Evolutionary conservation across 2,888 invertebrate genomes (phyloP), one percentile per base, ranked within the genome.

Genomic region (Scaptomyza parva): DNA sequence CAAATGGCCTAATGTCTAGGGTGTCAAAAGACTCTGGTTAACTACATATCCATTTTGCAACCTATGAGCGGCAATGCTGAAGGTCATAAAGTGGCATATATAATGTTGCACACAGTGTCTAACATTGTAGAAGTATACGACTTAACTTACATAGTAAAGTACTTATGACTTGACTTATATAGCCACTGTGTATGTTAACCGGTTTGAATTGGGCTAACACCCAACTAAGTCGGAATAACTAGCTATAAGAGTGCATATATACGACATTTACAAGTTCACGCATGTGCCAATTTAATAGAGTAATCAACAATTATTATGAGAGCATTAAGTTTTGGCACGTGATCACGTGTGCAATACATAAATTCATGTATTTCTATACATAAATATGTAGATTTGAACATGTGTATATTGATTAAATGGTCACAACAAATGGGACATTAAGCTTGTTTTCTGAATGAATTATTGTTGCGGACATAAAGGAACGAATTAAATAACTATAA

Each of bases 81-180:
- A 83, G 82, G 82, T 82, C 73, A 80, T 24, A 39, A 26, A 43
- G 79, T 61, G 68, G 72, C 86, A 82, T 52, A 82, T 48, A 44
- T 20, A 52, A 37, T 48, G 43, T 51, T 58, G 63, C 45, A 51
- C 12, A 33, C 37, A 39, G 44, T 60, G 39, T 26, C 43, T 18
- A 12, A 30, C 4, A n/a, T n/a, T n/a, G 3, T 33, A 54, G 8
- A 2, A 17, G 22, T 14, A 18, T 5, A 14, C n/a, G 11, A 3
- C 3, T 7, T 7, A 24, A 24, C 24, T 1, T 40, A 20, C 30
- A 20, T 17, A 41, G 4, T 17, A n/a, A n/a, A 28, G 28, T 28
- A 9, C 22, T n/a, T n/a, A 18, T 11, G 11, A n/a, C n/a, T 11
- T 11, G n/a, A 24, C 14, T 26, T 26, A 24, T 28, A 9, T 22